Evolutionary conservation across 2,888 invertebrate genomes (phyloP).

Genomic region (Pecten maximus): DNA sequence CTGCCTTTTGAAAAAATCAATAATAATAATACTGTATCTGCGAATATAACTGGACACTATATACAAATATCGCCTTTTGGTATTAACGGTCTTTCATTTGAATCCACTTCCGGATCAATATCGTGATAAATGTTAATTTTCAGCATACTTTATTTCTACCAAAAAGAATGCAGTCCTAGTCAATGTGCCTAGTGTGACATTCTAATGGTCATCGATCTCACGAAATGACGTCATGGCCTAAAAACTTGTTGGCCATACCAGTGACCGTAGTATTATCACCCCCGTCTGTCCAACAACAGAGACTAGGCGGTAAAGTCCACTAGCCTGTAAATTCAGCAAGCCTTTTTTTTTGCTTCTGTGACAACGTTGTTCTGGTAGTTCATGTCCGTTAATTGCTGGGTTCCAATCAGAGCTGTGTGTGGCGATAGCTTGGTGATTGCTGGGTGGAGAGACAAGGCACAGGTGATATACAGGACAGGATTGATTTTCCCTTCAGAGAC

Average conservation of each 20-base stretch:
- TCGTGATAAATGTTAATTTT: background rate
- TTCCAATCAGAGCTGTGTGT: slow-evolving; percentile 20
- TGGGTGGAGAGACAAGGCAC: background rate
- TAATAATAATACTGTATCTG: background rate
- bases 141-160: background rate
- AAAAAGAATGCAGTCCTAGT: background rate
- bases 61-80: background rate
- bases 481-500: slow-evolving; percentile 32
- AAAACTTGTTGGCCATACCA: background rate
- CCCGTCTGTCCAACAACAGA: background rate
- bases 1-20: background rate
- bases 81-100: background rate
- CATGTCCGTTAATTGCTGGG: slow-evolving; percentile 18
- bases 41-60: background rate
- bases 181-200: background rate
- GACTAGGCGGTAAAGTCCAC: slow-evolving; percentile 17
- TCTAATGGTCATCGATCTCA: slow-evolving; percentile 7
- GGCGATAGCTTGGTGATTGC: slow-evolving; percentile 10
- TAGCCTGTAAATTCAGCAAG: background rate
- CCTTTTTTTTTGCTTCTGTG: background rate
- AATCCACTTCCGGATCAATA: slow-evolving; percentile 8
- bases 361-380: background rate
- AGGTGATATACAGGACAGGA: background rate
- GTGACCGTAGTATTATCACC: slow-evolving; percentile 16
- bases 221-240: background rate